Percentiles rank a stretch among this genome's conserved stretches.
These are phyloP conservation scores for Megaceryle alcyon DNA, from an alignment of 2,797 vertebrate species.

Conservation along the genomic window DNA sequence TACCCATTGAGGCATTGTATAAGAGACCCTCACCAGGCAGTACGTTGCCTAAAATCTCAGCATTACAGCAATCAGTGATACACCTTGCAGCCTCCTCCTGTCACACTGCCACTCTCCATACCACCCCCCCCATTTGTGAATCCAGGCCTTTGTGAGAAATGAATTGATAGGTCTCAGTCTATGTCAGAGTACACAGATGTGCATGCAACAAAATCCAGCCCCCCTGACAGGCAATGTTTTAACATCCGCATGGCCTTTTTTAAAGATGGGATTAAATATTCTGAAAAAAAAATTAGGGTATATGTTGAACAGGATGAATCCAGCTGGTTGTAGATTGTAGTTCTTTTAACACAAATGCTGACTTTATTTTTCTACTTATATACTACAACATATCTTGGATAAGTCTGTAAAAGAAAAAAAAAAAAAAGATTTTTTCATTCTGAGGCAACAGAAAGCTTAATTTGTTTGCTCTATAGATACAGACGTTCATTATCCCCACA, in stretches of 20 bases:
- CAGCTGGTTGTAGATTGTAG: neutral
- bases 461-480: conserved; percentile 19
- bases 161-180: neutral
- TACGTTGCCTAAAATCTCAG: neutral
- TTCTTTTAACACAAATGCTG: neutral
- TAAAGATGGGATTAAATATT: neutral
- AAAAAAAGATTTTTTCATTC: neutral
- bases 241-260: neutral
- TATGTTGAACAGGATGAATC: neutral
- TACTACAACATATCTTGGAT: neutral
- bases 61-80: neutral
- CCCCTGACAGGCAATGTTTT: neutral
- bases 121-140: neutral
- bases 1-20: accelerated
- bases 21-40: neutral
- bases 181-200: neutral
- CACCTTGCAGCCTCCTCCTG: neutral
- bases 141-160: neutral
- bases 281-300: neutral
- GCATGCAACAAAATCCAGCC: neutral
- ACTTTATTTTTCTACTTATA: conserved; percentile 20
- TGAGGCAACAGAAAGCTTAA: neutral
- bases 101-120: accelerated
- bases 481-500: conserved; percentile 30
- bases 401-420: neutral